Evolutionary conservation across 2,888 invertebrate genomes (phyloP).

Genomic region (Nasonovia ribisnigri): DNA sequence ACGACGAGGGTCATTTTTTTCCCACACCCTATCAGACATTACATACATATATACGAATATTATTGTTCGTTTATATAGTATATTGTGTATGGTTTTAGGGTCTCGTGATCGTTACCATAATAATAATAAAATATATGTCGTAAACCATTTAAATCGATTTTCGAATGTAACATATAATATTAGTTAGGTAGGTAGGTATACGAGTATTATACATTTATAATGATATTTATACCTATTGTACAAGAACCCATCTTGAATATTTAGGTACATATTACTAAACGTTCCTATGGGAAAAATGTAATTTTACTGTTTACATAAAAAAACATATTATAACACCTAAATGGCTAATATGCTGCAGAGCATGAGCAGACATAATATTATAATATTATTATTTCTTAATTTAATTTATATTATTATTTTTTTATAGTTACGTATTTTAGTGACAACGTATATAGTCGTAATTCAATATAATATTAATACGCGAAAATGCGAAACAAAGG

Average conservation of each 20-base stretch:
- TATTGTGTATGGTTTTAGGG: constrained; percentile 20
- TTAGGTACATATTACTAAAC: background rate
- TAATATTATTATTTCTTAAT: background rate
- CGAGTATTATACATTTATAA: background rate
- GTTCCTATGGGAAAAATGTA: background rate
- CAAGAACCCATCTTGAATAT: background rate
- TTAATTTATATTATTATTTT: background rate
- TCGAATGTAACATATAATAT: background rate
- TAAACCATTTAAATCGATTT: constrained; percentile 40
- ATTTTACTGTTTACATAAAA: background rate
- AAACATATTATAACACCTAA: background rate
- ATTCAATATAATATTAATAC: too few relatives aligned
- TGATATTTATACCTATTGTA: background rate
- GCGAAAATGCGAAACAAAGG: background rate
- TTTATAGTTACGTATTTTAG: background rate
- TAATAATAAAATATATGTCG: constrained; percentile 16
- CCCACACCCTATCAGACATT: constrained; percentile 32
- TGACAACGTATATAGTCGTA: background rate
- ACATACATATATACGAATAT: background rate
- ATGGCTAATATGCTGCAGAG: background rate
- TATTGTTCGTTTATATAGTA: constrained; percentile 40
- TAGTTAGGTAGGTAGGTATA: background rate
- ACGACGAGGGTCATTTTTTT: constrained; percentile 48
- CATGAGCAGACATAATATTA: background rate
- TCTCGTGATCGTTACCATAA: constrained; percentile 16